phyloP scores from a whole-genome alignment of 2,113 vertebrate species.

The Tachycineta bicolor region DNA sequence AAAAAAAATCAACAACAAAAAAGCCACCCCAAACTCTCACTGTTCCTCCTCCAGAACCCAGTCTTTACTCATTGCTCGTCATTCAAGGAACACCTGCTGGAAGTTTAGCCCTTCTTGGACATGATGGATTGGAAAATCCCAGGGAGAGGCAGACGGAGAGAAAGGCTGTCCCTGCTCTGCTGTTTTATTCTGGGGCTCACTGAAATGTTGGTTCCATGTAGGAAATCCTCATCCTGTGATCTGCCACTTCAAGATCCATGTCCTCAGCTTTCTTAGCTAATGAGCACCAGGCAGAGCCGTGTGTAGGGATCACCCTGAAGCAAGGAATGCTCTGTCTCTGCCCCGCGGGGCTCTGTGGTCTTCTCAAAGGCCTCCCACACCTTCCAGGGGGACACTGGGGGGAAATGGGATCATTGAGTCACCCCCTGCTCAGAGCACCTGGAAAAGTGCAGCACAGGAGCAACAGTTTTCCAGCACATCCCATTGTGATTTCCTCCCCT shows the following conservation, averaged over 20 bases:
- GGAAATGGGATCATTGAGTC: accelerated
- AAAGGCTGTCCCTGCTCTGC: background rate
- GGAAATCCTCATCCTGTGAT: background rate
- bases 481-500: background rate
- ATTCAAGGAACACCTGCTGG: background rate
- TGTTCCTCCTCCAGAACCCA: background rate
- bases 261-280: background rate
- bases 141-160: background rate
- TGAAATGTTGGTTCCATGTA: background rate
- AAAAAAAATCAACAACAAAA: too few species aligned
- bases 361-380: background rate
- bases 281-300: accelerated
- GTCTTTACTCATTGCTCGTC: background rate
- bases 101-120: background rate
- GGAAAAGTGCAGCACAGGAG: background rate
- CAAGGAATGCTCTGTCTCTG: background rate
- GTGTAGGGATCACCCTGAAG: accelerated
- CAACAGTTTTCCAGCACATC: background rate
- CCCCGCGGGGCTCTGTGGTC: background rate
- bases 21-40: background rate
- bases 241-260: background rate
- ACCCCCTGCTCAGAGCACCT: background rate
- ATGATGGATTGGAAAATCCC: background rate
- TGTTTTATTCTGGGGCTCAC: background rate
- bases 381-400: background rate